Base-by-base conservation (phyloP, 1,140 invertebrate genomes). In the Aphaenogaster rudis region DNA sequence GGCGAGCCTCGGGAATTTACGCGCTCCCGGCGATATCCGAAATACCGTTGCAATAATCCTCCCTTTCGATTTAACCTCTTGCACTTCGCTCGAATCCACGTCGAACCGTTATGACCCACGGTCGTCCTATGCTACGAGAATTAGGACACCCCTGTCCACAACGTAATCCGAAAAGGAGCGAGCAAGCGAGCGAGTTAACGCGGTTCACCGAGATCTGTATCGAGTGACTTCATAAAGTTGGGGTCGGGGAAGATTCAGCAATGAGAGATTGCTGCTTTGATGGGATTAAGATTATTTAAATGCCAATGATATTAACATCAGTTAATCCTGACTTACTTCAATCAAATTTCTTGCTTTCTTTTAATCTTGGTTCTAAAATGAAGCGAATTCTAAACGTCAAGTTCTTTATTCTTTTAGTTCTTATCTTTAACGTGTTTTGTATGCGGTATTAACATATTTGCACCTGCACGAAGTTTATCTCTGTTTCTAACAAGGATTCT, bases 11-110 rank as follows among this genome's bases (percentile, higher is more conserved):
- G 57, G 82, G 88, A 90, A 80, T 86, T 90, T 85, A 90, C 89
- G 89, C 80, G 89, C 86, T 57, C 28, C 39, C 15, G 78, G 57
- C 77, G 86, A 88, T 90, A 91, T 91, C 69, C 86, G 88, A 88
- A 91, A 91, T 90, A 90, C 88, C 82, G 76, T 59, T 36, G 88
- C 89, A 88, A 90, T 90, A 91, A 91, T 91, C 88, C 86, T 82
- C 84, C 81, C 67, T 72, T 90, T 90, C 86, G 88, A 90, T 90
- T 88, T 88, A 87, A 86, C 76, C 81, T 71, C 76, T 52, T 88
- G 87, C 86, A 69, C 76, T 36, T 80, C 54, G 61, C 48, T 11
- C 64, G 66, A 72, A 61, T 59, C 52, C 72, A 74, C 82, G 36
- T 88, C 28, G 45, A 15, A 61, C 33, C 76, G 85, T 80, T 80